Base-by-base conservation (phyloP, 1,140 invertebrate genomes). In the Bilobella aurantiaca region DNA sequence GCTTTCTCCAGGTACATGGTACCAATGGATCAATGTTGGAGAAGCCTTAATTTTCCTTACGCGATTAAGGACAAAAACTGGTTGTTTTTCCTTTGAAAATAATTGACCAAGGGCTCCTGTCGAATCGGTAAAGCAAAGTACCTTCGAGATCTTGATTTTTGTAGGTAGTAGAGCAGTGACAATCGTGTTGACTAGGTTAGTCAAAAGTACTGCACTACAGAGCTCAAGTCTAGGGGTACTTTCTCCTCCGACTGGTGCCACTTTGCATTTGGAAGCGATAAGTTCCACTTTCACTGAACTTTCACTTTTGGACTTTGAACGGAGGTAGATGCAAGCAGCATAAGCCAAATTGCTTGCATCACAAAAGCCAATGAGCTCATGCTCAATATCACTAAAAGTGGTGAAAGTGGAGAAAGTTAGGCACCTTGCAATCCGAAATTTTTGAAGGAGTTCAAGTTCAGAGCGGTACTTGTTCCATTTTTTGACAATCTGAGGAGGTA, bases 181-280 rank as follows among this genome's bases (percentile, higher is more conserved):
- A 42, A 18, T 42, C 8, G 49, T 12, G 8, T 56, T 25, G 12
- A 56, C 3, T 12, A 56, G 49, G 5, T 5, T 12, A 23, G 49
- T 14, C 12, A 56, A 23, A 23, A 56, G 49, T 56, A 56, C 14
- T 8, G 49, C 49, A 5, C 8, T 5, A 23, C 49, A 12, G 14
- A 56, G 25, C 25, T 56, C 49, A 5, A 56, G 23, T 3, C 49
- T 12, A 56, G 75, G 74, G 14, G 76, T 47, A 0, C 60, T 66
- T 0, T 70, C 60, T 23, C 62, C 31, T 53, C 73, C 70, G 0
- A 70, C 42, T 0, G 74, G 74, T 18, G 74, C 69, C 1, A 75
- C 68, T 56, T 69, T 65, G 1, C 71, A 68, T 64, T 75, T 74
- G 21, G 71, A 66, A 30, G 16, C 34, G 18, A 62, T 29, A 8